Evolutionary conservation across 2,797 vertebrate genomes (phyloP).

Genomic region (Percopsis omiscomaycus): DNA sequence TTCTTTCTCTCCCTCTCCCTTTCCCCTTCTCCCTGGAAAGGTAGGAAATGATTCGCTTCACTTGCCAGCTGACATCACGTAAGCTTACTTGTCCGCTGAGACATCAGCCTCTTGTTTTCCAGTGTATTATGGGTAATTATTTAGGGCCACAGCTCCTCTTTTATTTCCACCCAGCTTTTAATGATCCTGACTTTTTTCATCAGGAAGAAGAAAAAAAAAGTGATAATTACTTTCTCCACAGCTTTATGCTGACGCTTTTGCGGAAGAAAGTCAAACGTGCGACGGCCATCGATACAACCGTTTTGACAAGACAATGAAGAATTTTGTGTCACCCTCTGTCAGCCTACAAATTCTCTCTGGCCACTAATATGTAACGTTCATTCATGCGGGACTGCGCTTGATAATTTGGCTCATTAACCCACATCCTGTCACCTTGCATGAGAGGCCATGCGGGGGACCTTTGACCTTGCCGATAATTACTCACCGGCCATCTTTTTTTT

Average conservation of each 20-base stretch:
- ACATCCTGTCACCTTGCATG: slow-evolving; percentile 50
- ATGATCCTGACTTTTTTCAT: too few species aligned
- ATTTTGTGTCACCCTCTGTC: neutral
- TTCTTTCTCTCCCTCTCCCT: neutral
- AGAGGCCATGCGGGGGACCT: slow-evolving; percentile 62
- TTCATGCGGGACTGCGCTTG: too few species aligned
- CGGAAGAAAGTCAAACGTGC: too few species aligned
- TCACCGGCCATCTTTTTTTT: slow-evolving; percentile 51
- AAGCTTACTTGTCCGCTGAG: slow-evolving; percentile 73
- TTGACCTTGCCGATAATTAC: slow-evolving; percentile 73
- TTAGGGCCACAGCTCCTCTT: slow-evolving; percentile 66
- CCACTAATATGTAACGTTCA: too few species aligned
- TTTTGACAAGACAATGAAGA: too few species aligned
- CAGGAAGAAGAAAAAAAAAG: too few species aligned
- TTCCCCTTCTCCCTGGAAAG: neutral
- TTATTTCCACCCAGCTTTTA: slow-evolving; percentile 39
- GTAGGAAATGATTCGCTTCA: slow-evolving; percentile 64
- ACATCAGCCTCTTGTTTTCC: slow-evolving; percentile 73
- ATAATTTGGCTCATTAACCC: slow-evolving; percentile 59
- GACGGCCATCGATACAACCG: too few species aligned
- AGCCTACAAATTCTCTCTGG: neutral
- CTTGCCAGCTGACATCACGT: slow-evolving; percentile 75
- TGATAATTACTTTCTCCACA: too few species aligned
- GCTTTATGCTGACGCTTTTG: too few species aligned
- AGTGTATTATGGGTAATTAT: slow-evolving; percentile 76